phyloP scores from a whole-genome alignment of 2,113 vertebrate genomes.

The Nesogale talazaci region DNA sequence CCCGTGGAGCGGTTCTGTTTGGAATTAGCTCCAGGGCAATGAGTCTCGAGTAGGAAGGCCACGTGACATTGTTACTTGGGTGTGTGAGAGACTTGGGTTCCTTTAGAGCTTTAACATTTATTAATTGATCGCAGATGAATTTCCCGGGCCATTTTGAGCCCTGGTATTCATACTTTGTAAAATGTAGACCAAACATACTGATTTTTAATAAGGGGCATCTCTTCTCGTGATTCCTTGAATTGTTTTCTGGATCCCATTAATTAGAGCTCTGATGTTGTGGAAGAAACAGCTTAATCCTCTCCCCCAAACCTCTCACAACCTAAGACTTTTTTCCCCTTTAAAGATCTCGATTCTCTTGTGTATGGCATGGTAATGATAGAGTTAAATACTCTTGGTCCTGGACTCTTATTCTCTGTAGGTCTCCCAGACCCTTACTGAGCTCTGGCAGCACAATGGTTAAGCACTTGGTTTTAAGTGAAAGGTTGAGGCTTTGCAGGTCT shows the following conservation, averaged over 20 bases:
- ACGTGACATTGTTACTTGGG: not conserved
- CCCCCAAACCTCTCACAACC: no score
- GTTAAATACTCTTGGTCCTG: not conserved
- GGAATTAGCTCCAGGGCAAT: not conserved
- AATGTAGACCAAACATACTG: not conserved
- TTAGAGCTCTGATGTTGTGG: not conserved
- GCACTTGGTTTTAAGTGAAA: not conserved
- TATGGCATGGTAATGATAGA: not conserved
- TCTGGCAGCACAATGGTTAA: not conserved
- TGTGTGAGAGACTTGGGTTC: not conserved
- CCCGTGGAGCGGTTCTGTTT: not conserved
- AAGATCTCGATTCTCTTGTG: conserved; percentile 12
- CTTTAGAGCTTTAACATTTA: not conserved
- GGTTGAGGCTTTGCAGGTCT: not conserved
- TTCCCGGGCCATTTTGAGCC: conserved; percentile 14
- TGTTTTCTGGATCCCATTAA: not conserved
- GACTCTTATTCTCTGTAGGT: not conserved
- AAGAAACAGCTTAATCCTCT: not conserved
- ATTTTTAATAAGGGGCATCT: conserved; percentile 12
- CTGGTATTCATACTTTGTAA: not conserved
- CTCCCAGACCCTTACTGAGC: not conserved
- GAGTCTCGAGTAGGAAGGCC: not conserved
- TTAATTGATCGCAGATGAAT: conserved; percentile 22
- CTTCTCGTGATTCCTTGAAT: not conserved
- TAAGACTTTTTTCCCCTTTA: not conserved